Conservation (phyloP, 92 coral and sea anemone genomes). For the Pocillopora grandis region DNA sequence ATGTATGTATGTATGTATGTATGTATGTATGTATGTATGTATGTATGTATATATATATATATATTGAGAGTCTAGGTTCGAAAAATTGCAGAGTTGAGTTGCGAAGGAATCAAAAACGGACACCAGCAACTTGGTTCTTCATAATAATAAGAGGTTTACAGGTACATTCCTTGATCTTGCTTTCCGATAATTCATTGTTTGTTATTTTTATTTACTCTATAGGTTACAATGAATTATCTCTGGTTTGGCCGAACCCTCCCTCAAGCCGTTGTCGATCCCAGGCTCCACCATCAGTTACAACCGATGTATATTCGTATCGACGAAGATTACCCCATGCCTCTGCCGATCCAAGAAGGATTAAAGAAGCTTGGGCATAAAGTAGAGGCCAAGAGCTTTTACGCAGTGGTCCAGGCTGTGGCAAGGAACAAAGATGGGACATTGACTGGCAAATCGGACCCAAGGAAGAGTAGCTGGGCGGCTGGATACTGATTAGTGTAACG, state of each 20-base stretch:
- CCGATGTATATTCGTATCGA: slow-evolving; percentile 69
- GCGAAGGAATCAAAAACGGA: too few species aligned
- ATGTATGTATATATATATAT: too few species aligned
- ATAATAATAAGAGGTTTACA: not conserved
- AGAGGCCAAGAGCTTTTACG: slow-evolving; percentile 19
- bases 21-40: too few species aligned
- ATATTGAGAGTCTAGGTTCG: too few species aligned
- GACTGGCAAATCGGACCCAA: slow-evolving; percentile 85
- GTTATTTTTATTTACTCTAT: not conserved
- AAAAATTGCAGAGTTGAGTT: too few species aligned
- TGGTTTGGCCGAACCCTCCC: slow-evolving; percentile 83
- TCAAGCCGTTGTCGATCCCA: slow-evolving; percentile 80
- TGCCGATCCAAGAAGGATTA: slow-evolving; percentile 73
- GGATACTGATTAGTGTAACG: slow-evolving; percentile 53
- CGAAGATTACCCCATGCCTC: slow-evolving; percentile 54
- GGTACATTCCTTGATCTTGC: not conserved
- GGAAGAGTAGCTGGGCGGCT: slow-evolving; percentile 85
- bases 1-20: too few species aligned
- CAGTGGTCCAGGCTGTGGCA: slow-evolving; percentile 89
- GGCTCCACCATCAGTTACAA: slow-evolving; percentile 88
- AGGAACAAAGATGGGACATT: slow-evolving; percentile 60
- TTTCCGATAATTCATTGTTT: not conserved
- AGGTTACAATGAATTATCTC: slow-evolving; percentile 83
- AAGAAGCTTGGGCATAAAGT: slow-evolving; percentile 76
- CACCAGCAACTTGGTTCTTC: not conserved